These are phyloP conservation scores for Gadopsis bispinosus DNA, from an alignment of 2,797 vertebrate species.

Conservation along the genomic window DNA sequence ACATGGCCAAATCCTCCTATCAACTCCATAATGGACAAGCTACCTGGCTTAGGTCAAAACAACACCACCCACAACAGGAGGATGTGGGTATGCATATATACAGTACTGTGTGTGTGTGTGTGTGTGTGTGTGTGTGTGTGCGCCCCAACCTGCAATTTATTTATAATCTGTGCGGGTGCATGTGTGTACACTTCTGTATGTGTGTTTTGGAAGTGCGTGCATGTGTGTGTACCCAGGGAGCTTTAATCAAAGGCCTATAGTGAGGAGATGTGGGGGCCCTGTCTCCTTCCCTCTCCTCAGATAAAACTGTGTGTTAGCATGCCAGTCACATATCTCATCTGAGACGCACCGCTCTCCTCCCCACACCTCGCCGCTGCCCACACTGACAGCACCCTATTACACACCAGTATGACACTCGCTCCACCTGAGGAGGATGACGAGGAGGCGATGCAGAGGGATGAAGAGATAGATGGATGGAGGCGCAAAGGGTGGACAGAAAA, in stretches of 20 bases:
- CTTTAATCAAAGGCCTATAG: slow-evolving; percentile 85
- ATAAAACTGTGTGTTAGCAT: slow-evolving; percentile 88
- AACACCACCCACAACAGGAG: slow-evolving; percentile 70
- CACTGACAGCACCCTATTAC: slow-evolving; percentile 83
- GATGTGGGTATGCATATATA: slow-evolving; percentile 64
- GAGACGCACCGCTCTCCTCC: slow-evolving; percentile 80
- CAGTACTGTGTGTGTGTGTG: slow-evolving; percentile 43
- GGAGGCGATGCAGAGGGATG: slow-evolving; percentile 45
- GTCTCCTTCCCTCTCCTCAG: slow-evolving; percentile 72
- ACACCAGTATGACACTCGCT: slow-evolving; percentile 73
- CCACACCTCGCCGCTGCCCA: slow-evolving; percentile 78
- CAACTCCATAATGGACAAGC: slow-evolving; percentile 84
- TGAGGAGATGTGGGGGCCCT: slow-evolving; percentile 71
- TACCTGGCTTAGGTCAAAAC: slow-evolving; percentile 82
- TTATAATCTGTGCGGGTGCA: slow-evolving; percentile 61
- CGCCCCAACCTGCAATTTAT: slow-evolving; percentile 69
- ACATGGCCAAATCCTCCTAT: slow-evolving; percentile 85
- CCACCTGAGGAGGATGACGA: slow-evolving; percentile 70
- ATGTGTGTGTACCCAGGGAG: slow-evolving; percentile 75
- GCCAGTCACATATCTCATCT: slow-evolving; percentile 90
- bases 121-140: slow-evolving; percentile 53
- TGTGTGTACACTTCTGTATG: slow-evolving; percentile 57
- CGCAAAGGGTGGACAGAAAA: slow-evolving; percentile 53
- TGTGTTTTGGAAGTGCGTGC: slow-evolving; percentile 62
- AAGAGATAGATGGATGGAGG: slow-evolving; percentile 35